Evolutionary conservation across 1,140 invertebrate species (phyloP).

Genomic region (Drosophila ficusphila): DNA sequence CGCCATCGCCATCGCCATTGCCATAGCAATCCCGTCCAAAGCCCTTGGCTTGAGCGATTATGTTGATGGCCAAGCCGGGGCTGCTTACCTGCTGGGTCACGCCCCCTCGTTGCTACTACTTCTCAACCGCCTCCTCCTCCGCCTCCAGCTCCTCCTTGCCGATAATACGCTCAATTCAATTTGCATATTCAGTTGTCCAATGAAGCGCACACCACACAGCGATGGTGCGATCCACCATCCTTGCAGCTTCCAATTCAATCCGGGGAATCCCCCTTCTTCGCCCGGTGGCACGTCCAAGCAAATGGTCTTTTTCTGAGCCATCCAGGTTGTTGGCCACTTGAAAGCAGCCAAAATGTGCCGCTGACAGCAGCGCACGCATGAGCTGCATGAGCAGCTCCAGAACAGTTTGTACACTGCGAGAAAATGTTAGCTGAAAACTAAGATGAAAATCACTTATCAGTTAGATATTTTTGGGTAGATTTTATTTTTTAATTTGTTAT

Average conservation of each 20-base stretch:
- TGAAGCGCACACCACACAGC: constrained; percentile 67
- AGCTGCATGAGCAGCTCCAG: constrained; percentile 39
- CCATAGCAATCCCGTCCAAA: constrained; percentile 64
- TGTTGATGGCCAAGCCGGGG: constrained; percentile 63
- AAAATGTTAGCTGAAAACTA: background rate
- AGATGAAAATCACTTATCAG: too few relatives aligned
- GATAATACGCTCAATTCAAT: constrained; percentile 83
- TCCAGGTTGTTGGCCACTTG: constrained; percentile 68
- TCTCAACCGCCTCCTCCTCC: too few relatives aligned
- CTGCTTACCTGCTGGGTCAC: constrained; percentile 54
- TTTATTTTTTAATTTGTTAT: too few relatives aligned
- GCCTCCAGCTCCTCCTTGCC: constrained; percentile 29
- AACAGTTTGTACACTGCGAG: background rate
- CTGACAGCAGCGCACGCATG: constrained; percentile 67
- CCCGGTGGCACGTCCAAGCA: constrained; percentile 39
- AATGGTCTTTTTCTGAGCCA: constrained; percentile 41
- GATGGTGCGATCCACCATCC: constrained; percentile 17
- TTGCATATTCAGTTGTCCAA: constrained; percentile 83
- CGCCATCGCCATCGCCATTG: constrained; percentile 28
- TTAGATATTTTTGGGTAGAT: too few relatives aligned
- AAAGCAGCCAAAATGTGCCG: constrained; percentile 64
- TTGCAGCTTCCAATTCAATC: constrained; percentile 17
- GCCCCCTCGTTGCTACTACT: too few relatives aligned
- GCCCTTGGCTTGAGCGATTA: constrained; percentile 81
- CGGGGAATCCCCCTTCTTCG: background rate